A percentile compares a stretch with the other conserved stretches of the same genome.
These are phyloP conservation scores for Lamellibrachia columna DNA, from an alignment of 2,888 invertebrate species.

Conservation along the genomic window DNA sequence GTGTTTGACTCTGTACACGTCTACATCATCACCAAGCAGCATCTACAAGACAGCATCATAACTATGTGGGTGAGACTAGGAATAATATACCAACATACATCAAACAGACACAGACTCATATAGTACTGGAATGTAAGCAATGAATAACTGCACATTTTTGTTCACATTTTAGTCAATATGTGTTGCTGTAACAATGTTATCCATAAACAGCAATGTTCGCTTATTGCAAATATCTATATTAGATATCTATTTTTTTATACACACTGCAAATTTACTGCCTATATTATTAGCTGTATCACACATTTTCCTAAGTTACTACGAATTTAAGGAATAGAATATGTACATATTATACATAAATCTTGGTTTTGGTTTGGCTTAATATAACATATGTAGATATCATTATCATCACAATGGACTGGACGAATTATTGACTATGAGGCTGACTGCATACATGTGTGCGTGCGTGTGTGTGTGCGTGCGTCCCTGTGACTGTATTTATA, in stretches of 20 bases:
- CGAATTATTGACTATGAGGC: too few species aligned
- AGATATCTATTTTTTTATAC: neutral
- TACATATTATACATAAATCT: too few species aligned
- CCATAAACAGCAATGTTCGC: neutral
- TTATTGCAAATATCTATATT: neutral
- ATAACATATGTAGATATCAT: too few species aligned
- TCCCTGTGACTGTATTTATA: too few species aligned
- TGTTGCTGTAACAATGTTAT: neutral
- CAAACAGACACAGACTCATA: neutral
- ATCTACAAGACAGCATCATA: conserved; percentile 87
- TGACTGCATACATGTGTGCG: too few species aligned
- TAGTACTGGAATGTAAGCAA: neutral
- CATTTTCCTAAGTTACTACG: neutral
- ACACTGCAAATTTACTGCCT: neutral
- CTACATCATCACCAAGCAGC: conserved; percentile 94
- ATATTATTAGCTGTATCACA: neutral
- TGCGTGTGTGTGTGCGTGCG: too few species aligned
- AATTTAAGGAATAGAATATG: neutral
- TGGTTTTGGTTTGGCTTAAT: too few species aligned
- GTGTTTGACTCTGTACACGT: conserved; percentile 92
- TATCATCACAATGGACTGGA: too few species aligned
- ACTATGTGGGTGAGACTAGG: conserved; percentile 77
- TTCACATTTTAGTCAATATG: neutral
- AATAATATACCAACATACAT: neutral
- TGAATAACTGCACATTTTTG: neutral